A percentile compares a stretch with the other conserved stretches of the same genome.
phyloP scores from a whole-genome alignment of 2,888 invertebrate genomes.

The Dermolepida albohirtum region DNA sequence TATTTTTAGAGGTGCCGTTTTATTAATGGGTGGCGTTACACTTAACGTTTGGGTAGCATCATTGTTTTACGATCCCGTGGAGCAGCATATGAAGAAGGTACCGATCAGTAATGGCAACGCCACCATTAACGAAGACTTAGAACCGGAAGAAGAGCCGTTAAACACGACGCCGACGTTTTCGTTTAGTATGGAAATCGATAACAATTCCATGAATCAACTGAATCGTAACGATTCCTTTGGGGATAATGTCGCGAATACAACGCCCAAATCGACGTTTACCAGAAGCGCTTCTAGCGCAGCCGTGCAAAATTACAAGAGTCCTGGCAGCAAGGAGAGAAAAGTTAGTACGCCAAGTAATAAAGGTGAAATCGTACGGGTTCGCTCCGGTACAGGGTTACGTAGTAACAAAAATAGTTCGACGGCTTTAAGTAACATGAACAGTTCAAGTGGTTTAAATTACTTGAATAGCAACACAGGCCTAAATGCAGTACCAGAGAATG shows the following conservation, averaged over 20 bases:
- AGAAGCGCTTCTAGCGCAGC: constrained; percentile 80
- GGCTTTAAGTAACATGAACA: constrained; percentile 68
- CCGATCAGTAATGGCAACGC: constrained; percentile 61
- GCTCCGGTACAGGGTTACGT: constrained; percentile 54
- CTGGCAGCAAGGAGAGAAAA: constrained; percentile 69
- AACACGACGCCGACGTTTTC: constrained; percentile 61
- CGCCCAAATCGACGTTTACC: constrained; percentile 67
- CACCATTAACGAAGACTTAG: constrained; percentile 64
- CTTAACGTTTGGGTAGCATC: constrained; percentile 88
- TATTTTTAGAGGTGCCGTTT: constrained; percentile 77
- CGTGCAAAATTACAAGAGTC: constrained; percentile 69
- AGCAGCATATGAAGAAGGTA: constrained; percentile 80
- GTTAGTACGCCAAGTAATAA: constrained; percentile 71
- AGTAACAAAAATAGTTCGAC: constrained; percentile 60
- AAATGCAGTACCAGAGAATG: constrained; percentile 76
- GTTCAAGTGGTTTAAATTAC: constrained; percentile 72
- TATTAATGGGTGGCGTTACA: constrained; percentile 85
- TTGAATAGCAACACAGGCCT: constrained; percentile 74
- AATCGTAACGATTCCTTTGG: constrained; percentile 60
- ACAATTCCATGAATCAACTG: constrained; percentile 59
- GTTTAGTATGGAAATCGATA: constrained; percentile 58
- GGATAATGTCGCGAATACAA: constrained; percentile 50
- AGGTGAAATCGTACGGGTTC: constrained; percentile 58
- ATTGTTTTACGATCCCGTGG: constrained; percentile 85
- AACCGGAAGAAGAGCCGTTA: constrained; percentile 53